These are phyloP conservation scores for Stigmatopora argus DNA, from an alignment of 2,113 vertebrate species.

Conservation along the genomic window DNA sequence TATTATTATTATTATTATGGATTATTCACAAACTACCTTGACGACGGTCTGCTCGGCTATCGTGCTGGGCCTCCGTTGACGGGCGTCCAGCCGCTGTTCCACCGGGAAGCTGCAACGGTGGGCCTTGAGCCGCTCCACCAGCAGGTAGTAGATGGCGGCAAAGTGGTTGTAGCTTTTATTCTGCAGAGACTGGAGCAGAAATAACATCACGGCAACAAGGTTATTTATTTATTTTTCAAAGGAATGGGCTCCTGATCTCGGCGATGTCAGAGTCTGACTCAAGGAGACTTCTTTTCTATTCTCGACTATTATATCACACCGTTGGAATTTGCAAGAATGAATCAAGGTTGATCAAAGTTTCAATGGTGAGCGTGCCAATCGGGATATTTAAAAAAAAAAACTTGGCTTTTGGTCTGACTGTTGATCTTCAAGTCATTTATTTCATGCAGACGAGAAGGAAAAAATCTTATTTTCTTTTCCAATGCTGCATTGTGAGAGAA, in stretches of 20 bases:
- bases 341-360: neutral
- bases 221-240: neutral
- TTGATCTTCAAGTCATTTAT: neutral
- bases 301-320: neutral
- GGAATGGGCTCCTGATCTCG: too few species aligned
- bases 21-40: conserved; percentile 77
- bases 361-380: neutral
- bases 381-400: neutral
- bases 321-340: neutral
- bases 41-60: conserved; percentile 89
- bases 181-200: conserved; percentile 83
- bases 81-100: conserved; percentile 87
- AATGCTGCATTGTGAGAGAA: neutral
- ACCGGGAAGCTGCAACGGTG: conserved; percentile 96
- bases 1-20: too few species aligned
- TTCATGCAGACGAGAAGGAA: neutral
- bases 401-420: neutral
- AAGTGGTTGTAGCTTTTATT: conserved; percentile 99
- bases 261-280: neutral
- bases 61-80: conserved; percentile 90
- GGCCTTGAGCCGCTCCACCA: conserved; percentile 93
- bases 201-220: neutral
- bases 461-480: neutral
- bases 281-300: neutral
- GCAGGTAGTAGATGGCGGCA: conserved; percentile 94